These are phyloP conservation scores for Aepyceros melampus DNA, from an alignment of 2,113 vertebrate genomes.

Conservation along the genomic window DNA sequence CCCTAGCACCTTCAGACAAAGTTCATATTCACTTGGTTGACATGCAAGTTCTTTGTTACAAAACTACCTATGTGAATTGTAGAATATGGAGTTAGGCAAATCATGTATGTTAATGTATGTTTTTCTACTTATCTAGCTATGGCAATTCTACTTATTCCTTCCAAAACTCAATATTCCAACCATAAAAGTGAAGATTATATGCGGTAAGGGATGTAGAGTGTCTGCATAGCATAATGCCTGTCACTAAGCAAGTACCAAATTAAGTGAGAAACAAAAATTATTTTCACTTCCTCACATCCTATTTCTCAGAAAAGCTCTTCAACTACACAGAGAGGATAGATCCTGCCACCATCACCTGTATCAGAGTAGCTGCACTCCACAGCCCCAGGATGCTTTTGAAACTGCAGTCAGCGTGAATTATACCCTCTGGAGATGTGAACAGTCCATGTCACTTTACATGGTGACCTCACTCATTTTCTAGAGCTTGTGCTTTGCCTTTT, in stretches of 20 bases:
- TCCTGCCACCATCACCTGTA: fast-evolving
- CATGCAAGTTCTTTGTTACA: background rate
- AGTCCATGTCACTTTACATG: background rate
- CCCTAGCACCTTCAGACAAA: background rate
- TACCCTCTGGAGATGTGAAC: background rate
- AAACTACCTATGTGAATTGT: background rate
- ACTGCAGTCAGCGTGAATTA: background rate
- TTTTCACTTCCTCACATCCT: background rate
- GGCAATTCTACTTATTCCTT: background rate
- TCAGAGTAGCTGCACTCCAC: background rate
- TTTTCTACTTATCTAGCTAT: background rate
- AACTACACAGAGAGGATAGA: background rate
- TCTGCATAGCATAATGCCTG: background rate
- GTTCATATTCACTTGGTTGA: background rate
- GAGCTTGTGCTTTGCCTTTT: background rate
- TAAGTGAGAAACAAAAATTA: background rate
- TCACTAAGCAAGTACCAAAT: background rate
- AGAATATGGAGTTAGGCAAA: background rate
- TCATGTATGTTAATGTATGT: background rate
- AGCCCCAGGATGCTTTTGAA: background rate
- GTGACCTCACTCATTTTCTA: background rate
- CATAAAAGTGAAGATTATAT: background rate
- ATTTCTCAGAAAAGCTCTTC: background rate
- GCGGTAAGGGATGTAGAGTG: background rate
- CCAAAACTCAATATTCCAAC: background rate